These are phyloP conservation scores for Erythrolamprus reginae DNA, from an alignment of 2,113 vertebrate genomes.

Conservation along the genomic window DNA sequence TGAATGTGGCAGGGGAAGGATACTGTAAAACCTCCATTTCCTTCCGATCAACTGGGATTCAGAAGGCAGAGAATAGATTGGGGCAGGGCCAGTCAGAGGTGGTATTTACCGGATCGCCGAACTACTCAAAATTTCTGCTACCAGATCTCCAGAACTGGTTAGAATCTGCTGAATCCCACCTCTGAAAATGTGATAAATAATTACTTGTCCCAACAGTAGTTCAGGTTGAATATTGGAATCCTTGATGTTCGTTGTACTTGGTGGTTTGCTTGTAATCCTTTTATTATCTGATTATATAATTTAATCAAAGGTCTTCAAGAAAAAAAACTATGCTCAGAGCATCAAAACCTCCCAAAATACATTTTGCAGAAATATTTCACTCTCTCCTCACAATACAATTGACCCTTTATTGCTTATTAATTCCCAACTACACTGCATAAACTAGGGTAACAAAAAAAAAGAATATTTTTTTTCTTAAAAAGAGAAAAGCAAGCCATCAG, in stretches of 20 bases:
- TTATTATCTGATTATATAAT: neutral
- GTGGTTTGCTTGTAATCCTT: neutral
- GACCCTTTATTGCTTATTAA: neutral
- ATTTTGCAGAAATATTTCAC: neutral
- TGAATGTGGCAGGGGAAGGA: too few relatives aligned
- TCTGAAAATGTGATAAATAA: neutral
- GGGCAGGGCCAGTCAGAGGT: too few relatives aligned
- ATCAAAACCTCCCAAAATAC: neutral
- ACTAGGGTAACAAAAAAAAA: neutral
- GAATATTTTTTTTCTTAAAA: neutral
- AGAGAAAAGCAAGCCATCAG: neutral
- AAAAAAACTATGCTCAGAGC: neutral
- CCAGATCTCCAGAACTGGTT: too few relatives aligned
- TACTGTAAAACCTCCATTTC: too few relatives aligned
- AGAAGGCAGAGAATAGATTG: too few relatives aligned
- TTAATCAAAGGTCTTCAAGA: neutral
- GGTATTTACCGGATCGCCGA: too few relatives aligned
- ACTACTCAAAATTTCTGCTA: too few relatives aligned
- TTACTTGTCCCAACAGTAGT: neutral
- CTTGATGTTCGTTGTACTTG: neutral
- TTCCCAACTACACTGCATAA: neutral
- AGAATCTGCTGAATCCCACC: too few relatives aligned
- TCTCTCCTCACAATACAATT: neutral
- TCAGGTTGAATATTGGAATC: neutral
- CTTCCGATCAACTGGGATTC: too few relatives aligned